A percentile compares a stretch with the other conserved stretches of the same genome.
phyloP scores from a whole-genome alignment of 2,888 invertebrate species.

The Drosophila affinis region DNA sequence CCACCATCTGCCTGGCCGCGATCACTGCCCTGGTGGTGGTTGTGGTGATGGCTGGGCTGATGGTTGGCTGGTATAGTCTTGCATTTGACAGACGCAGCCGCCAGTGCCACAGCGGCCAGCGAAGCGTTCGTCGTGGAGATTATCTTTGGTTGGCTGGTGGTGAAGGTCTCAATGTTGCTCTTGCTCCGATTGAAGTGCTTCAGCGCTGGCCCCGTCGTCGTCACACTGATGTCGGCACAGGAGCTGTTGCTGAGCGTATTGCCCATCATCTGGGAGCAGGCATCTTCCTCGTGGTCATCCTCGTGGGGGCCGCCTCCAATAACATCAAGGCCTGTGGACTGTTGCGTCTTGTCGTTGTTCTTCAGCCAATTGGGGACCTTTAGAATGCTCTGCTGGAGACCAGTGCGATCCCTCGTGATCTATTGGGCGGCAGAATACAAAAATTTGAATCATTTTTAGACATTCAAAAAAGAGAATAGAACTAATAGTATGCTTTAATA shows the following conservation, averaged over 20 bases:
- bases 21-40: constrained; percentile 66
- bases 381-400: constrained; percentile 92
- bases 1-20: constrained; percentile 88
- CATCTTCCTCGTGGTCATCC: constrained; percentile 51
- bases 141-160: constrained; percentile 79
- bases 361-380: constrained; percentile 87
- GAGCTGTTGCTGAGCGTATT: constrained; percentile 66
- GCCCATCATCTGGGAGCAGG: constrained; percentile 43
- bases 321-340: constrained; percentile 38
- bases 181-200: constrained; percentile 82
- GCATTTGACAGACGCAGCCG: constrained; percentile 29
- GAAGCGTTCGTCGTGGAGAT: constrained; percentile 69
- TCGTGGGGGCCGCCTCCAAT: constrained; percentile 45
- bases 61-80: constrained; percentile 30
- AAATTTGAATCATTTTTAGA: neutral
- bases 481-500: too few species aligned
- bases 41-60: neutral
- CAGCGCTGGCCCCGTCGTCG: constrained; percentile 37
- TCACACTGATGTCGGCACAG: constrained; percentile 79
- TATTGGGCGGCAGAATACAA: constrained; percentile 27
- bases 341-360: constrained; percentile 74
- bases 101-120: constrained; percentile 27
- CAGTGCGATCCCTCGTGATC: constrained; percentile 94
- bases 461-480: too few species aligned
- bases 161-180: constrained; percentile 82